Evolutionary conservation across 2,888 invertebrate species (phyloP), one percentile per base, ranked within the genome.

Genomic region (Iphiclides podalirius): DNA sequence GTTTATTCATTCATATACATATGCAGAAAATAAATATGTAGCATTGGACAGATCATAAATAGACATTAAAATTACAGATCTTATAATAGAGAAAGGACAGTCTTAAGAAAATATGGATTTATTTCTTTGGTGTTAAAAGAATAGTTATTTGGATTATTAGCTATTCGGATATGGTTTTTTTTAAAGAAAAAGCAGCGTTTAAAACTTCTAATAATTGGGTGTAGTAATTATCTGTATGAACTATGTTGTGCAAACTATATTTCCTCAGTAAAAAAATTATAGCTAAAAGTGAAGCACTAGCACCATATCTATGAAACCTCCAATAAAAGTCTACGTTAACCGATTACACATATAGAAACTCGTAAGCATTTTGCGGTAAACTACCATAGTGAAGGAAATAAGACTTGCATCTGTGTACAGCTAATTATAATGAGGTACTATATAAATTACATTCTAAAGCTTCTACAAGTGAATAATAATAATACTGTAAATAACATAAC

Each of bases 281-380:
- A 57, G 67, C 65, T 78, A 76, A 33, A 15, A 64, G 66, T 71
- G 70, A 75, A 82, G 75, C 73, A 64, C 80, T 83, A 83, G 82
- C 80, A 82, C 82, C 82, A 72, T 72, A 75, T 70, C 55, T 70
- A 73, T 67, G 72, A 68, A 64, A 68, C 66, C 67, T 71, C 68
- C 60, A 67, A 12, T 63, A 68, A 13, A 42, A 15, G 36, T 20
- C 23, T 26, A 34, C n/a, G 11, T 12, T 64, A 65, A 64, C 68
- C 67, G 68, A 71, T 66, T 75, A 78, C 75, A 63, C 26, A 47
- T 31, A 34, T 28, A 61, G 43, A 44, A 58, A 57, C 57, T 56
- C 58, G 52, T 53, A 59, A 59, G 55, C 43, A 43, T 49, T n/a
- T 44, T 51, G 20, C 42, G 33, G 31, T 41, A 47, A 54, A 47